Evolutionary conservation across 2,888 invertebrate genomes (phyloP), one percentile per base, ranked within the genome.

Genomic region (Priocnemis perturbator): DNA sequence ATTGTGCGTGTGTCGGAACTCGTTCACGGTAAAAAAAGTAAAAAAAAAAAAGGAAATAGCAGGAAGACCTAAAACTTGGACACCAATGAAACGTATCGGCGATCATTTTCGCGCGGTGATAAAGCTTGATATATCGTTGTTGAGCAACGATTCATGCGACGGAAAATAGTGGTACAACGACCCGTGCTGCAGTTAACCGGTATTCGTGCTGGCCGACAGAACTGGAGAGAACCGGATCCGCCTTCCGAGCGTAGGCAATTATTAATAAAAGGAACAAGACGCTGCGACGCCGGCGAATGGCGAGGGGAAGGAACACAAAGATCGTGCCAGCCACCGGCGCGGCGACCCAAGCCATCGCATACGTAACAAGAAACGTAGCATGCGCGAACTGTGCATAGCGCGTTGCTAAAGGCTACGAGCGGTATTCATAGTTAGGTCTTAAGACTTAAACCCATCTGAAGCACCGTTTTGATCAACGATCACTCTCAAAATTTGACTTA

Each of bases 161-260:
- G 61, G 74, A 70, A 69, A 50, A 19, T 19, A 17, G 19, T 69
- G 75, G 83, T 85, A 74, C 83, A 81, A 82, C 76, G 84, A 83
- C 83, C 84, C 80, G 75, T 57, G 57, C 50, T 57, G 57, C 50
- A 61, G 53, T 48, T 72, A 81, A 81, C 81, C 73, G 77, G 83
- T 82, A 78, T 78, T 68, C 69, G 60, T 37, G n/a, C 61, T 67
- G 26, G 60, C 55, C 71, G 58, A 63, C 59, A n/a, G 4, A 72
- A 81, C 85, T 72, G 82, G 83, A 76, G 83, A 64, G 44, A 82
- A 82, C 85, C 75, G 77, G 83, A 71, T 64, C 9, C 26, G 20
- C 23, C 14, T 50, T 57, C 65, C 56, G 69, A 69, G 60, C 47
- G 60, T 55, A 9, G 23, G 61, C 58, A 67, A 74, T 76, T 79